Evolutionary conservation across 2,888 invertebrate genomes (phyloP), one percentile per base, ranked within the genome.

Genomic region (Agrotis puta): DNA sequence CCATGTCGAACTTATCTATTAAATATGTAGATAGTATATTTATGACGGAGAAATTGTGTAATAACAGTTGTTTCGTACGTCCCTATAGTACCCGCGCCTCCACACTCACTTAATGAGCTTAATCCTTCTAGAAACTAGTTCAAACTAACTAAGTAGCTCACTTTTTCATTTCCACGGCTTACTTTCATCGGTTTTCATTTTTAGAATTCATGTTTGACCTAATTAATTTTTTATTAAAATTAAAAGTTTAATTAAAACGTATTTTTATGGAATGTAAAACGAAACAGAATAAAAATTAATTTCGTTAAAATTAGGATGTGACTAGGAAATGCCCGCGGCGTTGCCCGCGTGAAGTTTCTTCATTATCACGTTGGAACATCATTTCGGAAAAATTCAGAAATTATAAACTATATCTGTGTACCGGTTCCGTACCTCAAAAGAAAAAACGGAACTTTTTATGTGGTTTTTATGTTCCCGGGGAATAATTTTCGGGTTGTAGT

Each of bases 1-100:
- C 14, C 24, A 58, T 50, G n/a, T 22, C 11, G 48, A 47, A 69
- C 22, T 58, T 54, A 47, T 53, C 43, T 39, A 69, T 62, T 71
- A 51, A 68, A 74, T 68, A 68, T 74, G 51, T 70, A 58, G 43
- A 51, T 33, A 58, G 45, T 50, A 65, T 64, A 45, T 59, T 57
- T 71, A 71, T 63, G 33, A 58, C 56, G 43, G 33, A 50, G 65
- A 86, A 84, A 82, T 83, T 83, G 74, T 79, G 62, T 64, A 85
- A 87, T 86, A 84, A 85, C 86, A 85, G 81, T 82, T 85, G 81
- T 61, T 80, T 82, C 80, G 70, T 81, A 70, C 79, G 54, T 72
- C 72, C 73, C 54, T 78, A 76, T 74, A 70, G 71, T 68, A 66
- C 68, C 73, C 74, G 69, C 76, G 59, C 72, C 74, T 80, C 66